Evolutionary conservation across 2,888 invertebrate species (phyloP).

Genomic region (Sabatieria punctata): DNA sequence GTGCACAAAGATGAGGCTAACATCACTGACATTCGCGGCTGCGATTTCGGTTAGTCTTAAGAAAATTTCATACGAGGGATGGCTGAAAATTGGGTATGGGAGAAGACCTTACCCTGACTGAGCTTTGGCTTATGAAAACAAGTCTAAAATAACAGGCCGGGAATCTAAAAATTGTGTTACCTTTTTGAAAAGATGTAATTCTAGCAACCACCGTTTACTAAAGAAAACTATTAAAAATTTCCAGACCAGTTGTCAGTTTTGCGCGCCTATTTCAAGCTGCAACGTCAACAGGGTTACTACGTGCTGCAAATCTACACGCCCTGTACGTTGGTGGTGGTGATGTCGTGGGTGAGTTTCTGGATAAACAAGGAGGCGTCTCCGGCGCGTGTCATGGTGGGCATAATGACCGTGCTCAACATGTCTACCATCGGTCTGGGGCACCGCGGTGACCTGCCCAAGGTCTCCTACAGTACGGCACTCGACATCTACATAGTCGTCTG

Average conservation of each 20-base stretch:
- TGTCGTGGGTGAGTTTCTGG: conserved; percentile 52
- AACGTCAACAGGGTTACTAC: conserved; percentile 62
- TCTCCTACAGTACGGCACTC: conserved; percentile 65
- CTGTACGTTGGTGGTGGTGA: conserved; percentile 38
- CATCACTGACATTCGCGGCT: conserved; percentile 17
- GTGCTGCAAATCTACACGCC: conserved; percentile 42
- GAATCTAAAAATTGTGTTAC: too few relatives aligned
- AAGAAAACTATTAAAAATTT: too few relatives aligned
- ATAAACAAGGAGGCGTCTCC: conserved; percentile 52
- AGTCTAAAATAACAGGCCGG: too few relatives aligned
- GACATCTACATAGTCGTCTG: conserved; percentile 56
- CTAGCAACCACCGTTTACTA: too few relatives aligned
- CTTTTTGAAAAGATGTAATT: too few relatives aligned
- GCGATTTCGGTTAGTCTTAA: too few relatives aligned
- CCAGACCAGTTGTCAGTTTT: conserved; percentile 33
- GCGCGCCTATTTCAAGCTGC: conserved; percentile 55
- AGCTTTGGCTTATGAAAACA: too few relatives aligned
- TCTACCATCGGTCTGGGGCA: conserved; percentile 54
- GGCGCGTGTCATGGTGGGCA: conserved; percentile 59
- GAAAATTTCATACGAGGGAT: too few relatives aligned
- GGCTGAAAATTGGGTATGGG: too few relatives aligned
- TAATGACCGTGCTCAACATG: conserved; percentile 67
- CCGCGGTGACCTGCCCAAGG: conserved; percentile 61
- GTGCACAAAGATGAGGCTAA: conserved; percentile 20
- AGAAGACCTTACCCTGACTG: too few relatives aligned